These are phyloP conservation scores for Hippocampus abdominalis DNA, from an alignment of 2,113 vertebrate genomes.

Conservation along the genomic window DNA sequence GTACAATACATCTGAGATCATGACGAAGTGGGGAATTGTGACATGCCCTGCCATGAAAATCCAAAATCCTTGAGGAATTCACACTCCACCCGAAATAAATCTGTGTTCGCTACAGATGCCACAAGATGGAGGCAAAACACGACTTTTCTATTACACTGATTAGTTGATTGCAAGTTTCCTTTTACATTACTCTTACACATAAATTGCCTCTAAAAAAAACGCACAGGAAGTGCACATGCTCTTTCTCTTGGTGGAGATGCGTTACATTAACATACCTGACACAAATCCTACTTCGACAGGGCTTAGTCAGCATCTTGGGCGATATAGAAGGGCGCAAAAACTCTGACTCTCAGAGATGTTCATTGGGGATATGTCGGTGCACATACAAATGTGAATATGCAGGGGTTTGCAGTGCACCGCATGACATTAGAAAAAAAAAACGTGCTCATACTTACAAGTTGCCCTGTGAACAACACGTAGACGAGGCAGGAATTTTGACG, in stretches of 20 bases:
- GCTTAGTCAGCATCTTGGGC: too few relatives aligned
- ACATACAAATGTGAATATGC: neutral
- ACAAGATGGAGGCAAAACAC: neutral
- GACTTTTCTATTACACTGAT: neutral
- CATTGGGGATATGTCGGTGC: neutral
- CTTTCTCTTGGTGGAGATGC: too few relatives aligned
- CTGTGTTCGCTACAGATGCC: neutral
- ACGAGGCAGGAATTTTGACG: constrained; percentile 51
- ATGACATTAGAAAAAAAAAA: neutral
- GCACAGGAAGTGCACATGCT: neutral
- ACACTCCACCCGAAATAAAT: neutral
- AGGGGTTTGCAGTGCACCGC: too few relatives aligned
- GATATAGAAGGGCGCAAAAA: neutral
- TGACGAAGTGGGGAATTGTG: too few relatives aligned
- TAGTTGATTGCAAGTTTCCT: neutral
- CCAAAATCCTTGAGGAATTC: neutral
- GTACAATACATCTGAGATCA: too few relatives aligned
- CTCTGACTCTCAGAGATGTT: neutral
- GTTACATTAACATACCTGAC: too few relatives aligned
- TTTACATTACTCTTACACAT: neutral
- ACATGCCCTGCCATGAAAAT: neutral
- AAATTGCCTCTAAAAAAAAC: neutral
- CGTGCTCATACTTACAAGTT: constrained; percentile 50
- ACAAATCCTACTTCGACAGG: too few relatives aligned
- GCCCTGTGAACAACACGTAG: constrained; percentile 53